Conservation (phyloP, 1,140 invertebrate genomes). For the Orchesella cincta region DNA sequence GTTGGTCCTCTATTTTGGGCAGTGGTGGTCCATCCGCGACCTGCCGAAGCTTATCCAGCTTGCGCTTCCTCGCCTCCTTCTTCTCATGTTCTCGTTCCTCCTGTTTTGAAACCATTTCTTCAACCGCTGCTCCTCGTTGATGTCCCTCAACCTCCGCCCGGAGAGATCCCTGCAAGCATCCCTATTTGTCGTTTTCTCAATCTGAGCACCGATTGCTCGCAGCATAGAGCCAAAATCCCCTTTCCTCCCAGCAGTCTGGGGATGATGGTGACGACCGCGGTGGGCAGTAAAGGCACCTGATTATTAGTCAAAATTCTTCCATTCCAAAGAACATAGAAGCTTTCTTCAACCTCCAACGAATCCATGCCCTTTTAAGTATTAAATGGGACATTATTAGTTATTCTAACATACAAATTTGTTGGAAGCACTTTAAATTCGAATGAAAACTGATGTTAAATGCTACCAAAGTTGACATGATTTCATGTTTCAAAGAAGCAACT, state of each 20-base stretch:
- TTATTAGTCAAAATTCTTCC: too few relatives aligned
- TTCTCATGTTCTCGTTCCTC: constrained; percentile 68
- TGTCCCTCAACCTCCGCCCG: constrained; percentile 86
- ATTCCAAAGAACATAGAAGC: too few relatives aligned
- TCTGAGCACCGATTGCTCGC: constrained; percentile 93
- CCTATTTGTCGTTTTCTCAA: constrained; percentile 95
- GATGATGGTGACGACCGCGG: too few relatives aligned
- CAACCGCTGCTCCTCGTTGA: constrained; percentile 93
- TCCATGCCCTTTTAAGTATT: too few relatives aligned
- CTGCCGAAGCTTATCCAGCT: constrained; percentile 76
- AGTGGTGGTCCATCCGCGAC: constrained; percentile 75
- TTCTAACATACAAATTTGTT: too few relatives aligned
- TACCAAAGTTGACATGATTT: too few relatives aligned
- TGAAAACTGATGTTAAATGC: too few relatives aligned
- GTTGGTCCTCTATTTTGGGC: constrained; percentile 73
- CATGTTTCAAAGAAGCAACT: too few relatives aligned
- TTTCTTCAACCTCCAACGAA: too few relatives aligned
- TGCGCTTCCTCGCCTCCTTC: constrained; percentile 70
- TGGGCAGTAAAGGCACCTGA: too few relatives aligned
- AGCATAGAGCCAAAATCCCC: constrained; percentile 88
- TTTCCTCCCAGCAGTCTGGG: constrained; percentile 11
- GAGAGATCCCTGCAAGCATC: constrained; percentile 96
- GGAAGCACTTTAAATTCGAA: too few relatives aligned
- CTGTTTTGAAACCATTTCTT: constrained; percentile 87
- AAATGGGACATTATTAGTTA: too few relatives aligned